A percentile compares a stretch with the other conserved stretches of the same genome.
These are phyloP conservation scores for Crypturellus undulatus DNA, from an alignment of 2,113 vertebrate genomes.

Conservation along the genomic window DNA sequence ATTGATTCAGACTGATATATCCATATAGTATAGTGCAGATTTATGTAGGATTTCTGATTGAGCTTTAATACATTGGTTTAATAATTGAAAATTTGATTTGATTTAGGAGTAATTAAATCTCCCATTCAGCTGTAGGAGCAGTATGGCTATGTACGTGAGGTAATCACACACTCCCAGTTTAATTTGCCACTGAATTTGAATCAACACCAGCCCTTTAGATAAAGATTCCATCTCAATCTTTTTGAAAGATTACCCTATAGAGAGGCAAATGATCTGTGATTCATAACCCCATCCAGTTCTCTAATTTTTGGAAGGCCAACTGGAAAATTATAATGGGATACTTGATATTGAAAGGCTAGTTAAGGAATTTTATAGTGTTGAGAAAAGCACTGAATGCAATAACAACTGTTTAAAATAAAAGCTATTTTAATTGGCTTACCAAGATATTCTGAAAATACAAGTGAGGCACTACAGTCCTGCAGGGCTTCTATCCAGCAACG, in stretches of 20 bases:
- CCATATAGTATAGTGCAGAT: background rate
- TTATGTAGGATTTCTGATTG: background rate
- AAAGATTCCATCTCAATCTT: background rate
- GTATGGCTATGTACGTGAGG: background rate
- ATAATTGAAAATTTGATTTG: background rate
- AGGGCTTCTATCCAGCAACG: background rate
- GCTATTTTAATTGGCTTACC: constrained; percentile 47
- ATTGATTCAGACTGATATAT: background rate
- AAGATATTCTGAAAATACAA: constrained; percentile 10
- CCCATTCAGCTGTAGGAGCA: background rate
- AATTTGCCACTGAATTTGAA: constrained; percentile 24
- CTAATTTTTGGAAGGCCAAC: constrained; percentile 60
- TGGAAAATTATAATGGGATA: constrained; percentile 43
- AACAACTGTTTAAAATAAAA: constrained; percentile 51
- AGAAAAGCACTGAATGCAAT: constrained; percentile 36
- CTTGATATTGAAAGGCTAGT: constrained; percentile 36
- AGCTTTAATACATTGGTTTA: background rate
- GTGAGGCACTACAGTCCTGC: background rate
- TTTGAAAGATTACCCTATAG: constrained; percentile 29
- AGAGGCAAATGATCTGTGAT: constrained; percentile 45
- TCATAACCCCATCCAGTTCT: constrained; percentile 17
- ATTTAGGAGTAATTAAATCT: constrained; percentile 25
- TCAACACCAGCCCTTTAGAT: background rate
- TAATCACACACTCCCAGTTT: background rate
- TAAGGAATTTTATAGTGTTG: constrained; percentile 20